phyloP scores from a whole-genome alignment of 1,140 invertebrate species.

The Yoshiicerus persimilis region DNA sequence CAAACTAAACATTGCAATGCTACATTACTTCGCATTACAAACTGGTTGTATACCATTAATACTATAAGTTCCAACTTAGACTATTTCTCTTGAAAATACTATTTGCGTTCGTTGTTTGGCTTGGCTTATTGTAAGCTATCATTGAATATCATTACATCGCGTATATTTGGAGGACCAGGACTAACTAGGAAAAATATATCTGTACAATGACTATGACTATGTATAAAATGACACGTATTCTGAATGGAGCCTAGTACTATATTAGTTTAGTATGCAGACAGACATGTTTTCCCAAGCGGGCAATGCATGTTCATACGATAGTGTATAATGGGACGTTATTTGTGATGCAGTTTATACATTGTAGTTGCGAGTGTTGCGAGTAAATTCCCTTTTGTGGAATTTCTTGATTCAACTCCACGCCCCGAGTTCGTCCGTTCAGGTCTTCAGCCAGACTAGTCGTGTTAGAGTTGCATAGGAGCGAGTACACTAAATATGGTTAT shows the following conservation, averaged over 20 bases:
- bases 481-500: neutral
- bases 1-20: neutral
- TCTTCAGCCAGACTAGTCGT: neutral
- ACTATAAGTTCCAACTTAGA: neutral
- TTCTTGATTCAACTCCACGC: conserved; percentile 21
- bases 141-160: neutral
- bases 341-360: conserved; percentile 14
- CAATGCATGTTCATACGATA: conserved; percentile 17
- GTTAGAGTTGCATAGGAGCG: neutral
- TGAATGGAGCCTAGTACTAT: neutral
- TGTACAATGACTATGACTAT: neutral
- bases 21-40: neutral
- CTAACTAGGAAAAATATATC: too few relatives aligned
- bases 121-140: neutral
- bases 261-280: conserved; percentile 22
- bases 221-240: neutral
- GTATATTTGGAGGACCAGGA: too few relatives aligned
- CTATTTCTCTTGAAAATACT: neutral
- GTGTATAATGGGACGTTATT: conserved; percentile 15
- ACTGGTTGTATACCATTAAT: neutral
- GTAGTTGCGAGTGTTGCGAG: neutral
- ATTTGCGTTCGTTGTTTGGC: neutral
- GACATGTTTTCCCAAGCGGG: conserved; percentile 14
- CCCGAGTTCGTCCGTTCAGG: neutral
- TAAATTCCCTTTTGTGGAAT: conserved; percentile 17